phyloP scores from a whole-genome alignment of 1,140 invertebrate species.

The Nylanderia fulva region DNA sequence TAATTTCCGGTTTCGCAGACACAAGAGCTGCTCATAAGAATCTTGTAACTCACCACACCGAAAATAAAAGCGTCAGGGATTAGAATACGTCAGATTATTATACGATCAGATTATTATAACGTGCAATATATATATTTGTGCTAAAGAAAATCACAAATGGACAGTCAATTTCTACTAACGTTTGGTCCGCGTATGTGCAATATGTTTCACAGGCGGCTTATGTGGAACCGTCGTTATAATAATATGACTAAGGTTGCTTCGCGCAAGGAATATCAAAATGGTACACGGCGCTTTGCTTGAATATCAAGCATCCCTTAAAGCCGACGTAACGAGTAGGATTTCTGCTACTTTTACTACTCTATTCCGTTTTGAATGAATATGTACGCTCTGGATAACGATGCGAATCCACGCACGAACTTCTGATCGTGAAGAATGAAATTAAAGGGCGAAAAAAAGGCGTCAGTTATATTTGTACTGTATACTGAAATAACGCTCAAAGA shows the following conservation, averaged over 20 bases:
- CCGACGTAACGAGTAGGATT: conserved; percentile 46
- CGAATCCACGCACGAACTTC: not conserved
- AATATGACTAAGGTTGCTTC: conserved; percentile 64
- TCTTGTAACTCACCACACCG: not conserved
- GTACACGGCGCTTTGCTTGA: conserved; percentile 52
- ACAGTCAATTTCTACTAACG: conserved; percentile 62
- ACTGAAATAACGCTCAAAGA: not conserved
- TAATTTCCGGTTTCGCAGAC: conserved; percentile 25
- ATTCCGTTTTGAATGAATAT: conserved; percentile 10
- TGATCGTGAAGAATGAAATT: conserved; percentile 40
- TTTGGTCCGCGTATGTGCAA: conserved; percentile 51
- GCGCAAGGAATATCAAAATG: conserved; percentile 75
- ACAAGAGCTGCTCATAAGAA: not conserved
- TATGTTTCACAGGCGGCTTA: conserved; percentile 61
- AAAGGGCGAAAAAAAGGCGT: conserved; percentile 17
- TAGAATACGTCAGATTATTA: not conserved
- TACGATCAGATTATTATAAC: not conserved
- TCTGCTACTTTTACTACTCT: not conserved
- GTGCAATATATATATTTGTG: not conserved
- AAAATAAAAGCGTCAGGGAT: conserved; percentile 3
- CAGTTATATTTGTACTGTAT: not conserved
- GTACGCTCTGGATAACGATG: conserved; percentile 1
- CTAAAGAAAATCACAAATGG: conserved; percentile 62
- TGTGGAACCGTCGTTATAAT: conserved; percentile 60
- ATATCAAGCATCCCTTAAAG: conserved; percentile 64